These are phyloP conservation scores for Syrmaticus mikado DNA, from an alignment of 2,113 vertebrate species.

Conservation along the genomic window DNA sequence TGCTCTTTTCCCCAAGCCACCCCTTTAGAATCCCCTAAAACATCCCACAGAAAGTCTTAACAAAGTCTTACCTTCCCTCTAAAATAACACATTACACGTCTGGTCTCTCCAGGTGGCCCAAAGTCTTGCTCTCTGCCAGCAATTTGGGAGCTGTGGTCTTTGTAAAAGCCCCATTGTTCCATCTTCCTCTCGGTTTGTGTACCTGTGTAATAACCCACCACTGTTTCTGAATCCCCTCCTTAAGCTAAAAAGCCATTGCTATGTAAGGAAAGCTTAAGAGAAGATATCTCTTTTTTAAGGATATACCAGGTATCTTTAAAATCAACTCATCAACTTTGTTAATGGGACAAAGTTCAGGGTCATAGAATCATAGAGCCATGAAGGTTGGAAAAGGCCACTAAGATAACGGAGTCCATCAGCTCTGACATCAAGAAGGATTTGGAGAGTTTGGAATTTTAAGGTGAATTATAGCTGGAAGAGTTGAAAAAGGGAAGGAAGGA, in stretches of 20 bases:
- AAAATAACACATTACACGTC: too few species aligned
- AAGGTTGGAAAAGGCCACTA: too few species aligned
- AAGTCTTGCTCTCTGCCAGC: neutral
- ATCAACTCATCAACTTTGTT: neutral
- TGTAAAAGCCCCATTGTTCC: neutral
- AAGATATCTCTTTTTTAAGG: neutral
- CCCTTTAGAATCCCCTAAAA: neutral
- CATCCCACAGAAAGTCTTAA: neutral
- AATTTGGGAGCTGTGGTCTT: neutral
- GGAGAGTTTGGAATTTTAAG: neutral
- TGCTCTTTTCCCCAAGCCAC: neutral
- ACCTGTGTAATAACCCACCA: neutral
- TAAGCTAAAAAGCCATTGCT: neutral
- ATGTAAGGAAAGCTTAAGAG: neutral
- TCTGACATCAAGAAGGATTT: neutral
- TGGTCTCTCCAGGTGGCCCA: neutral
- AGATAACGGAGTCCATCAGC: neutral
- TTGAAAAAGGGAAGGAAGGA: neutral
- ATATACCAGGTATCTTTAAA: neutral
- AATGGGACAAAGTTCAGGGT: neutral
- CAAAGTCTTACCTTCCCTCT: neutral
- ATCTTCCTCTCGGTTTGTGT: accelerated
- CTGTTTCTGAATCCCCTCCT: neutral
- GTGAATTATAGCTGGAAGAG: neutral
- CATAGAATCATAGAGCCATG: too few species aligned